Base-by-base conservation (phyloP, 1,140 invertebrate genomes). In the Drosophila rhopaloa region DNA sequence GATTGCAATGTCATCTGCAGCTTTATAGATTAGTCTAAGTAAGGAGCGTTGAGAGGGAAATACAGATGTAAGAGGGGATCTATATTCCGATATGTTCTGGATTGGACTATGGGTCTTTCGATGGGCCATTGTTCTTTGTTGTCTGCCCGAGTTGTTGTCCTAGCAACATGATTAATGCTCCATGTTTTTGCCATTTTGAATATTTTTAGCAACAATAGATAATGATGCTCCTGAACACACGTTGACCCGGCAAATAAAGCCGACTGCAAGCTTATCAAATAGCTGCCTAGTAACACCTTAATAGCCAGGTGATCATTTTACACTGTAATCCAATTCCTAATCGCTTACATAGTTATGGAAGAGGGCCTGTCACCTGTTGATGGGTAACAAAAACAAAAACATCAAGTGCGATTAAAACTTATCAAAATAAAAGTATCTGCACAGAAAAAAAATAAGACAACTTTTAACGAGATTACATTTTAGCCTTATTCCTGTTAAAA, bases 191-290 rank as follows among this genome's bases (percentile, higher is more conserved):
- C 38, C 63, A 63, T 74, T 44, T 24, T 1, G 5, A 43, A 51
- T 75, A 75, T 75, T 75, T 75, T 65, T 75, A 75, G 72, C 59
- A 32, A 29, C 13, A 32, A 6, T 35, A 75, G 72, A 75, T 75
- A 75, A 75, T 35, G 46, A 50, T 74, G 66, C 56, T 55, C 37
- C 57, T 14, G 61, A 32, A 29, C 47, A 37, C n/a, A 19, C 14
- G 27, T 5, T 9, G 65, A 50, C 51, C 44, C 9, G n/a, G n/a
- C n/a, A 37, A 70, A 70, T 46, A 51, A 63, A 55, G 51, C 37
- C 24, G 13, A 19, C 29, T 71, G 50, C 53, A 74, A 19, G 38
- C 50, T 48, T 75, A 74, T 73, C 50, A 51, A 47, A 44, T 5
- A 13, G 5, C 44, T 48, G 65, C 67, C 37, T 70, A 32, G 66